Conservation (phyloP, 2,797 vertebrate genomes). For the Scolopax rusticola region DNA sequence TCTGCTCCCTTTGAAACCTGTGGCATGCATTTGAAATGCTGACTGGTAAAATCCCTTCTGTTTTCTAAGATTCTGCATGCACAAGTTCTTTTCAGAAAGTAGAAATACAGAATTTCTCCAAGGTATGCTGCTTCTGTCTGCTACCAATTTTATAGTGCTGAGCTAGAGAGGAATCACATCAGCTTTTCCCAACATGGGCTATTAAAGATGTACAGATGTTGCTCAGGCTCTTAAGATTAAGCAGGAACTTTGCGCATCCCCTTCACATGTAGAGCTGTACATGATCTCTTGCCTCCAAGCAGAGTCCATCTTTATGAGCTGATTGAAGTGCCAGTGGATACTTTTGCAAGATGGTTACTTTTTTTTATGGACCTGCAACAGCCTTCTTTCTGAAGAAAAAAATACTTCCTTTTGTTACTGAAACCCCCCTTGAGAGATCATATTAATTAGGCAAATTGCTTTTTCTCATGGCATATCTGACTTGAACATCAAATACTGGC, state of each 20-base stretch:
- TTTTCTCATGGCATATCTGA: not conserved
- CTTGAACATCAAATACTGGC: not conserved
- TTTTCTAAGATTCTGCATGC: conserved; percentile 2
- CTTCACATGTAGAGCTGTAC: not conserved
- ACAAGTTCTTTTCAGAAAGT: not conserved
- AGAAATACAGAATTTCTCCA: conserved; percentile 29
- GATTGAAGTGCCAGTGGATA: not conserved
- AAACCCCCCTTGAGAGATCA: not conserved
- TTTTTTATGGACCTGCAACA: not conserved
- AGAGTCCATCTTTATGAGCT: not conserved
- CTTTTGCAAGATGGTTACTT: not conserved
- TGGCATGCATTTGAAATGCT: conserved; percentile 3
- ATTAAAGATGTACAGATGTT: not conserved
- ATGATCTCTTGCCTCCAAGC: not conserved
- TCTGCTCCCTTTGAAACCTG: not conserved
- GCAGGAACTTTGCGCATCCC: not conserved
- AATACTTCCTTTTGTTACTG: not conserved
- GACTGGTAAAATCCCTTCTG: conserved; percentile 13
- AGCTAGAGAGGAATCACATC: not conserved
- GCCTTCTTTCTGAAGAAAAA: not conserved
- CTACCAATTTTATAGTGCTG: not conserved
- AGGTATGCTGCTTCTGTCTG: not conserved
- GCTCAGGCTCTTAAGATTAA: not conserved
- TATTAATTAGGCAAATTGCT: not conserved
- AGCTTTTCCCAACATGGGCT: not conserved